phyloP scores from a whole-genome alignment of 1,140 invertebrate species.

The Drosophila lacteicornis region DNA sequence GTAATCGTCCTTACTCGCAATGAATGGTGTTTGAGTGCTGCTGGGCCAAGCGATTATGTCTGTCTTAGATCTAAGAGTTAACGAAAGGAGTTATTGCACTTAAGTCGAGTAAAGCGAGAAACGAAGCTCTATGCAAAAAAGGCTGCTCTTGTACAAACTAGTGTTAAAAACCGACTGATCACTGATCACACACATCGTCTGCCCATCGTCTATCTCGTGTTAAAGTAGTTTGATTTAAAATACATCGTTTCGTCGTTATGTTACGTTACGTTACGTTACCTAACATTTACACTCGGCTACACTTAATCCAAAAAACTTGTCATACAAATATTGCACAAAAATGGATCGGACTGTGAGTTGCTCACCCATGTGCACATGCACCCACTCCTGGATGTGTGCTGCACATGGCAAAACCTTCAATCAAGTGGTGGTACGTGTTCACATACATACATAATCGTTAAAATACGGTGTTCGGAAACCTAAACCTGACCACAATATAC shows the following conservation, averaged over 20 bases:
- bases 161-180: slow-evolving; percentile 72
- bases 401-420: slow-evolving; percentile 66
- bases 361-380: slow-evolving; percentile 33
- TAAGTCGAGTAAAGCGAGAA: slow-evolving; percentile 75
- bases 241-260: slow-evolving; percentile 41
- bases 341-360: slow-evolving; percentile 81
- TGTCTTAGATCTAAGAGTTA: slow-evolving; percentile 56
- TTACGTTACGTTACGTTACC: slow-evolving; percentile 22
- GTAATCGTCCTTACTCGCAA: slow-evolving; percentile 42
- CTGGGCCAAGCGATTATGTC: slow-evolving; percentile 51
- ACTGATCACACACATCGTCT: slow-evolving; percentile 42
- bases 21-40: slow-evolving; percentile 44
- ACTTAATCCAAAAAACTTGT: slow-evolving; percentile 81
- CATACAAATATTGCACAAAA: slow-evolving; percentile 84
- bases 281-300: slow-evolving; percentile 70
- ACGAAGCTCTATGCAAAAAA: slow-evolving; percentile 81
- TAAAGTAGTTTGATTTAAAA: slow-evolving; percentile 50
- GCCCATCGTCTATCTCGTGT: slow-evolving; percentile 4
- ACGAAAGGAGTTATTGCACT: slow-evolving; percentile 76
- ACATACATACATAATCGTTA: slow-evolving; percentile 48
- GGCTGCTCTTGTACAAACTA: slow-evolving; percentile 79
- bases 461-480: slow-evolving; percentile 66
- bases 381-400: slow-evolving; percentile 35
- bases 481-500: slow-evolving; percentile 67
- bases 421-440: slow-evolving; percentile 77